These are phyloP conservation scores for Tyrannus savana DNA, from an alignment of 2,113 vertebrate species.

Conservation along the genomic window DNA sequence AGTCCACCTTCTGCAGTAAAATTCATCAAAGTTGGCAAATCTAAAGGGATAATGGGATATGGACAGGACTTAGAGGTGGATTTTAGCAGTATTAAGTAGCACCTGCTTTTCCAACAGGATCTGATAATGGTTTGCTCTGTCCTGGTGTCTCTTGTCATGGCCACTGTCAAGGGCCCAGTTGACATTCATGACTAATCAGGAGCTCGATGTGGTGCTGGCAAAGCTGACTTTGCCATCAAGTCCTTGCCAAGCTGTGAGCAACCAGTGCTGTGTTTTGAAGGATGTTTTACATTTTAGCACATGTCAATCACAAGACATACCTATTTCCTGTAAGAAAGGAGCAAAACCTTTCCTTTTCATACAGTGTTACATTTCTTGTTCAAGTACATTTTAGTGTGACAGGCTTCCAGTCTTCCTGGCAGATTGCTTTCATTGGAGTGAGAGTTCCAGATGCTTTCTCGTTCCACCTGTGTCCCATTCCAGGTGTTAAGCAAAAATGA, in stretches of 20 bases:
- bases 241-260: not conserved
- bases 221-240: not conserved
- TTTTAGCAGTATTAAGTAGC: not conserved
- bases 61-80: not conserved
- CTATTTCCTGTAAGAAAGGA: not conserved
- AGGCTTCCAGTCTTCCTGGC: not conserved
- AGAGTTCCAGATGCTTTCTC: not conserved
- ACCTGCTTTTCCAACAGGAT: not conserved
- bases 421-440: not conserved
- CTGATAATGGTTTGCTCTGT: not conserved
- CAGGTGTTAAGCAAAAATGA: not conserved
- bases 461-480: not conserved
- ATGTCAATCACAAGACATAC: not conserved
- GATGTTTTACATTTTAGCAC: not conserved
- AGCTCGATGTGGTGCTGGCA: not conserved
- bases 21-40: not conserved
- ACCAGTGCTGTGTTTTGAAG: not conserved
- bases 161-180: not conserved
- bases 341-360: not conserved
- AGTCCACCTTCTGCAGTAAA: not conserved
- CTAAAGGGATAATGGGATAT: not conserved
- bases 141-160: not conserved
- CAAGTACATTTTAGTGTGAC: not conserved
- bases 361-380: not conserved
- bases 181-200: not conserved